Evolutionary conservation across 2,797 vertebrate genomes (phyloP), one percentile per base, ranked within the genome.

Genomic region (Erpetoichthys calabaricus): DNA sequence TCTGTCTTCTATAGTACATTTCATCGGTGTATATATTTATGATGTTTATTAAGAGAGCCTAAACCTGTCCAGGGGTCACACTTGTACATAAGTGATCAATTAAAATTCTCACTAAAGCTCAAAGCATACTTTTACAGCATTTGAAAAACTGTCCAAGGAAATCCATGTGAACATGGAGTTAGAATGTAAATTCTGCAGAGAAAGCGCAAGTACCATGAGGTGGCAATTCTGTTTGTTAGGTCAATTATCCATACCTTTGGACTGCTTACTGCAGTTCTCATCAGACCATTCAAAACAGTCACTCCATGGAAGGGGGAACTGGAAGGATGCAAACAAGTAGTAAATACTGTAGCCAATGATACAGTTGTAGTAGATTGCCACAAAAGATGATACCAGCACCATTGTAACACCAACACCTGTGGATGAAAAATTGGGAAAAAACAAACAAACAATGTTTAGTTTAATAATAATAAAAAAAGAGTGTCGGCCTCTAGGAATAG

Each of bases 301-400:
- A 1, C 81, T 77, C 95, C 95, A 99, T 0, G 94, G 95, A 6
- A 99, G 68, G 42, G 87, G 81, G 62, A 58, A 82, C 80, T 86
- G 91, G 81, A 98, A 93, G 5, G 94, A 97, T 58, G 91, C 89
- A 65, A 96, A 97, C 60, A 99, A 71, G 73, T 98, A 99, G 77
- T 89, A 97, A 61, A 98, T 74, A 7, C 90, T 88, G 59, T 99
- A 97, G 63, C 80, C 79, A 9, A 98, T 87, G 72, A 99, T 95
- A 62, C 94, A 86, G 0, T 95, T 97, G 63, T 98, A 98, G 70
- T 97, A 97, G 60, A 98, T 76, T 0, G 83, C 62, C 55, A 97
- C 82, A 46, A 92, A 75, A 0, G 84, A 62, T 57, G 86, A 91
- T 67, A 91, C 80, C 61, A 92, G 45, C 57, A 95, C 80, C 88